Base-by-base conservation (phyloP, 2,113 vertebrate species). In the Gila orcuttii region DNA sequence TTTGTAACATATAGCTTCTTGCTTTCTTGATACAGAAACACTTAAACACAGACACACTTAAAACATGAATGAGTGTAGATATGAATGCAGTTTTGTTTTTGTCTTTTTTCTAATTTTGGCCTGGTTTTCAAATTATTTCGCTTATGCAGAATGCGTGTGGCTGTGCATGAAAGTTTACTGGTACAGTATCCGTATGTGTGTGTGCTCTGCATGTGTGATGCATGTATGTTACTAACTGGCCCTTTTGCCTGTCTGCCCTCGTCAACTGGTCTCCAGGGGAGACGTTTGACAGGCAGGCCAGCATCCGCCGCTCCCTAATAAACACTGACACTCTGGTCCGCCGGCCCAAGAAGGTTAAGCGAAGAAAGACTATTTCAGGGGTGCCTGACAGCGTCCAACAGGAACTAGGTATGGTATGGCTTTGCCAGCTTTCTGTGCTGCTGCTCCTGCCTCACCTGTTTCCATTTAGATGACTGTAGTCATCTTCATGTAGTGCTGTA, bases 361-460 rank as follows among this genome's bases (percentile, higher is more conserved):
- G 98, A 96, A 97, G 98, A 99, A 98, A 99, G 97, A 99, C 98
- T 95, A 99, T 99, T 95, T 96, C 98, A 96, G 98, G 98, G 95
- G 93, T 98, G 93, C 98, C 98, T 94, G 97, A 99, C 96, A 96
- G 94, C 97, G 91, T 99, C 95, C 96, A 97, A 93, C 96, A 94
- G 95, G 97, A 99, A 95, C 96, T 99, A 98, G 98, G 98, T 99
- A 99, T 96, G 97, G 96, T 96, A 96, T 92, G 95, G 95, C 95
- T 95, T 92, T 92, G 91, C 91, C 89, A 91, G 86, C 86, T 93
- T 92, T 92, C 83, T 89, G 85, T 89, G 88, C 91, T 92, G 82
- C 91, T 90, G 86, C 93, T 90, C 91, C 89, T 82, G 84, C 82
- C 52, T 69, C 68, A 68, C 86, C 87, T 80, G 89, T 73, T 62